Percentiles rank a stretch among this genome's conserved stretches.
Conservation (phyloP, 2,797 vertebrate species). For the Leptoclinus maculatus region DNA sequence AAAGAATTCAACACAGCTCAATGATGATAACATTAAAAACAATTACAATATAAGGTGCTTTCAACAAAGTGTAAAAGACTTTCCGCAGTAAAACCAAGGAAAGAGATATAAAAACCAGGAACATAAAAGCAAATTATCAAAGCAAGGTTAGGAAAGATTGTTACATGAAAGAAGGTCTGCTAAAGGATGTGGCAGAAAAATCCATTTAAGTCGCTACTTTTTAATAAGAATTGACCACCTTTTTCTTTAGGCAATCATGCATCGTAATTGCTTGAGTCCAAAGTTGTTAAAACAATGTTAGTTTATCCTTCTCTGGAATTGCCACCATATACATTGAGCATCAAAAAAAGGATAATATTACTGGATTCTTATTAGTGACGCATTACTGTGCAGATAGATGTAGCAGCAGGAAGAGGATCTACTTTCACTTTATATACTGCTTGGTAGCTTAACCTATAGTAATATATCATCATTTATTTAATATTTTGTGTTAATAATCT, state of each 20-base stretch:
- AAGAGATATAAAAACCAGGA: neutral
- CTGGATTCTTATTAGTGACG: neutral
- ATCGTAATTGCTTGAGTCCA: slow-evolving; percentile 12
- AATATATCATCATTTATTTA: no score
- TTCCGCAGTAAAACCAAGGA: neutral
- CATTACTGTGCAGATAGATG: neutral
- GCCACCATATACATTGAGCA: neutral
- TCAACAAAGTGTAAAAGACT: neutral
- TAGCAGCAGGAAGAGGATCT: neutral
- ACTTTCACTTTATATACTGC: no score
- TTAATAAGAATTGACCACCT: neutral
- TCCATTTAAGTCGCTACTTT: neutral
- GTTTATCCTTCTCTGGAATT: slow-evolving; percentile 2
- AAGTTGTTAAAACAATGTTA: slow-evolving; percentile 7
- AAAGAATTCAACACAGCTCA: slow-evolving; percentile 11
- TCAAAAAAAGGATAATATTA: neutral
- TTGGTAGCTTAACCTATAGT: no score
- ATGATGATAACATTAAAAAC: slow-evolving; percentile 17
- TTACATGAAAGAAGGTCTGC: slow-evolving; percentile 30
- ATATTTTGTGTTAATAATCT: no score
- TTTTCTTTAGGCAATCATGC: neutral
- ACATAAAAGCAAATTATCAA: slow-evolving; percentile 44
- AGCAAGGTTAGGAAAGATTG: slow-evolving; percentile 15
- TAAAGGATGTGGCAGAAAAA: slow-evolving; percentile 27
- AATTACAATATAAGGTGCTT: neutral